These are phyloP conservation scores for Hartigia nigra DNA, from an alignment of 2,888 invertebrate genomes.

Conservation along the genomic window DNA sequence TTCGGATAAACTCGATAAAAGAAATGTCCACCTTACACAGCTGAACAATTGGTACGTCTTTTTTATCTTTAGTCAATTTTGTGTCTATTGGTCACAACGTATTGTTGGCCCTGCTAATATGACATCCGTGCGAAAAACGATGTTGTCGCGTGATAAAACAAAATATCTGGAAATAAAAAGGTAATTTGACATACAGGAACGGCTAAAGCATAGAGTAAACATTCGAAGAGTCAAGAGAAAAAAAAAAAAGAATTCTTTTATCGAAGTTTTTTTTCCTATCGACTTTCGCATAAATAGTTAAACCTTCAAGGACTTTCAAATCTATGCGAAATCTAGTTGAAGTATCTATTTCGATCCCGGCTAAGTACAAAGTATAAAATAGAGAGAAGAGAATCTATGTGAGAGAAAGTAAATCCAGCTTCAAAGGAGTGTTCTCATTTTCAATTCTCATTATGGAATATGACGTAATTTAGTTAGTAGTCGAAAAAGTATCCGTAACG, in stretches of 20 bases:
- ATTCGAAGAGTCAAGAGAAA: neutral
- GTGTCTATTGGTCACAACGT: neutral
- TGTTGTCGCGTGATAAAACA: neutral
- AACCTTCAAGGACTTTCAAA: neutral
- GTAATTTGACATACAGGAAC: neutral
- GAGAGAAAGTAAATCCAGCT: neutral
- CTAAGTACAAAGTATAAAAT: neutral
- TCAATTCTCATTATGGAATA: neutral
- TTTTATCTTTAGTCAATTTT: neutral
- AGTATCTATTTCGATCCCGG: neutral
- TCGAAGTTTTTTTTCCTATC: neutral
- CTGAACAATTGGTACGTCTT: neutral
- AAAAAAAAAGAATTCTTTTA: neutral
- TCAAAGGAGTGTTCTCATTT: neutral
- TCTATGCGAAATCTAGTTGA: neutral
- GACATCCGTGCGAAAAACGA: neutral
- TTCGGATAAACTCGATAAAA: neutral
- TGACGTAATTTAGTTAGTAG: neutral
- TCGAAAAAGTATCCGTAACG: neutral
- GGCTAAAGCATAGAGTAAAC: neutral
- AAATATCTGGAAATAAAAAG: neutral
- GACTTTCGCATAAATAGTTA: neutral
- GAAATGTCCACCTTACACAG: neutral
- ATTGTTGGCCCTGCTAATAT: neutral
- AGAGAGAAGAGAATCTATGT: neutral